Evolutionary conservation across 2,888 invertebrate species (phyloP).

Genomic region (Polyommatus icarus): DNA sequence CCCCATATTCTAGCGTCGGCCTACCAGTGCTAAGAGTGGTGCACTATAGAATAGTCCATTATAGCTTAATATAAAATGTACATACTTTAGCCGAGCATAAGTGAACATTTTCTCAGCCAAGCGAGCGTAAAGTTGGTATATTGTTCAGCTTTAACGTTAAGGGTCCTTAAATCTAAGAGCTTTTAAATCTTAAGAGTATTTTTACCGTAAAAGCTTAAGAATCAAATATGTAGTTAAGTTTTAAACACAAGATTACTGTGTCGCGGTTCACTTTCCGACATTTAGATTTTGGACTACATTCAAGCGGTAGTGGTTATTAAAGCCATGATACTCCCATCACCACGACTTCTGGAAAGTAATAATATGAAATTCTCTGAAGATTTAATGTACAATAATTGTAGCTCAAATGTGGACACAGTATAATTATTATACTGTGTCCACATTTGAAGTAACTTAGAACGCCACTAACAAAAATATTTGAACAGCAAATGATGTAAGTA

Average conservation of each 20-base stretch:
- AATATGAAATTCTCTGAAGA: too few relatives aligned
- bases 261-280: not conserved
- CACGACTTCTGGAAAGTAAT: too few relatives aligned
- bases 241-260: not conserved
- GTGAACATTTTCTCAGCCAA: slow-evolving; percentile 3
- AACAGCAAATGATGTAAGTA: too few relatives aligned
- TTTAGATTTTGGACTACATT: not conserved
- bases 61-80: not conserved
- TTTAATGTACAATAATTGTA: too few relatives aligned
- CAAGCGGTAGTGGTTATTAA: not conserved
- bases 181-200: slow-evolving; percentile 16
- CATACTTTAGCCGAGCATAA: not conserved
- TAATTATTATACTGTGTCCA: too few relatives aligned
- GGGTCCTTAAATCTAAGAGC: slow-evolving; percentile 13
- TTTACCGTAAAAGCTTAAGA: not conserved
- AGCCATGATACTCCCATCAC: not conserved
- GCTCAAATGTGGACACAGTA: too few relatives aligned
- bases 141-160: slow-evolving; percentile 2
- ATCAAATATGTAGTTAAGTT: not conserved
- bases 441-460: too few relatives aligned
- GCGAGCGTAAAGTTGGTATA: slow-evolving; percentile 7
- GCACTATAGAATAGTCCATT: not conserved
- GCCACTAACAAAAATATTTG: too few relatives aligned
- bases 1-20: too few relatives aligned
- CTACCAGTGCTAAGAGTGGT: not conserved